These are phyloP conservation scores for Todiramphus saurophagus DNA, from an alignment of 2,113 vertebrate genomes.

Conservation along the genomic window DNA sequence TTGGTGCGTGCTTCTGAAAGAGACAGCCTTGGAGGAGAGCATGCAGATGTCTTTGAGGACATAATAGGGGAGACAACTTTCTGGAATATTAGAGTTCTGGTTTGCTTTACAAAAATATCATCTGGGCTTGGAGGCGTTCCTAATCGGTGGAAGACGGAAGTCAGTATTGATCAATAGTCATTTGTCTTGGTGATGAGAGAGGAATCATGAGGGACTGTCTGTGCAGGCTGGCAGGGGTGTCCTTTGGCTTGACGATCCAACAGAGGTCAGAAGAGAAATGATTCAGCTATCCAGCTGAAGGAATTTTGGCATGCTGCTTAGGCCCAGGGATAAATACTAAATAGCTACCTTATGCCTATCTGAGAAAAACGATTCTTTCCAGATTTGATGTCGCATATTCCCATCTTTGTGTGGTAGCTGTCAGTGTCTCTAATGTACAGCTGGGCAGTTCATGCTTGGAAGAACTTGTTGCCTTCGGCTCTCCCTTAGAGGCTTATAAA, in stretches of 20 bases:
- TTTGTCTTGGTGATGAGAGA: neutral
- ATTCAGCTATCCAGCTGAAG: neutral
- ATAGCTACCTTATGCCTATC: neutral
- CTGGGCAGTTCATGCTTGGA: constrained; percentile 55
- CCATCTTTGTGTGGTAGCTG: neutral
- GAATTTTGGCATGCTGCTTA: neutral
- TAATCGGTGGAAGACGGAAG: neutral
- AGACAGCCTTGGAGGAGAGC: neutral
- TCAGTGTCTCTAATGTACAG: neutral
- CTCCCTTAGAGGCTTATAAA: constrained; percentile 29
- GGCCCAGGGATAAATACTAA: neutral
- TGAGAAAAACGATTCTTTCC: neutral
- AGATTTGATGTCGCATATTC: neutral
- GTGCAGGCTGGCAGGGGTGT: neutral
- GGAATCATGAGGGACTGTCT: neutral
- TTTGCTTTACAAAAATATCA: neutral
- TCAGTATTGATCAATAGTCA: neutral
- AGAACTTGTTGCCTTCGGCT: constrained; percentile 18
- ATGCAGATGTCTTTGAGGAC: neutral
- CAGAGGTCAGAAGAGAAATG: constrained; percentile 15
- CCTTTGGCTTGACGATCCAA: constrained; percentile 11
- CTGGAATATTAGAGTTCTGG: neutral
- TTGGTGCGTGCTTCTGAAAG: neutral
- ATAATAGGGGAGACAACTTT: neutral
- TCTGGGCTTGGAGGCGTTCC: neutral